Evolutionary conservation across 2,113 vertebrate species (phyloP).

Genomic region (Bufo bufo): DNA sequence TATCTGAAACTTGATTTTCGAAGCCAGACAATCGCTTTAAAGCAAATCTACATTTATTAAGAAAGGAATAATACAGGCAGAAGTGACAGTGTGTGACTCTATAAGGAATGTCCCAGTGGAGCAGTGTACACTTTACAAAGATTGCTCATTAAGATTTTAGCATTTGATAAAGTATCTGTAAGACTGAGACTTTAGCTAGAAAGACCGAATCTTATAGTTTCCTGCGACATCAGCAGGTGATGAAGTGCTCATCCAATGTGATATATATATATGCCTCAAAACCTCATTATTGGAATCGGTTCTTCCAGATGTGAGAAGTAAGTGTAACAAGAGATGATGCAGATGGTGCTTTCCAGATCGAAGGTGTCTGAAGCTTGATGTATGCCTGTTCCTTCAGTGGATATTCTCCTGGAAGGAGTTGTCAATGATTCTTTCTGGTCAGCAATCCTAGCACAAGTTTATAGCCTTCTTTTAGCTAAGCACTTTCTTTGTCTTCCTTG

Average conservation of each 20-base stretch:
- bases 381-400: conserved; percentile 24
- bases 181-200: background rate
- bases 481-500: conserved; percentile 11
- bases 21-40: no score
- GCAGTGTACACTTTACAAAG: background rate
- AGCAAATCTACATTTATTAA: background rate
- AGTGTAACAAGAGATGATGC: conserved; percentile 40
- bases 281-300: conserved; percentile 38
- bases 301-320: conserved; percentile 38
- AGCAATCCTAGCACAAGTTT: conserved; percentile 8
- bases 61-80: background rate
- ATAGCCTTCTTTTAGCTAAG: background rate
- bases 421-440: conserved; percentile 36
- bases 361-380: conserved; percentile 38
- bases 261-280: conserved; percentile 18
- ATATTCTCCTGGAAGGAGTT: background rate
- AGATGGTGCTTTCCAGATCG: conserved; percentile 49
- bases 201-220: background rate
- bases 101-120: background rate
- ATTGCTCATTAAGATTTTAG: conserved; percentile 19
- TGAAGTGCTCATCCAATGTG: conserved; percentile 18
- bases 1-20: no score
- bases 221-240: conserved; percentile 13
- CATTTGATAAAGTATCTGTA: conserved; percentile 8
- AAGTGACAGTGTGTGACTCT: background rate